Conservation (phyloP, 2,113 vertebrate genomes). For the Nothocercus nigrocapillus region DNA sequence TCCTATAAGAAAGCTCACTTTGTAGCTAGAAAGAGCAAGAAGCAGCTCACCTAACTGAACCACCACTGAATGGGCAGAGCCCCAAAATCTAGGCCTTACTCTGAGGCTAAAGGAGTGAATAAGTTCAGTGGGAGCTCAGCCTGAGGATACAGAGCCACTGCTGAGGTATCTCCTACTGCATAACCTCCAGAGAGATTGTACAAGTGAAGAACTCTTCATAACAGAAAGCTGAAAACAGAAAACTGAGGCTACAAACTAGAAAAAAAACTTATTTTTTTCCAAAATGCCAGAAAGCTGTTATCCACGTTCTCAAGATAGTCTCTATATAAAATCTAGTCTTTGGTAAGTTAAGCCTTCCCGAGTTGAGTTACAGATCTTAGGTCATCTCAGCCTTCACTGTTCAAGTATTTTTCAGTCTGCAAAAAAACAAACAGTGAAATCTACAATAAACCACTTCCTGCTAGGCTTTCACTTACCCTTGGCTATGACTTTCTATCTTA, state of each 20-base stretch:
- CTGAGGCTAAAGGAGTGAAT: neutral
- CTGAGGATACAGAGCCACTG: neutral
- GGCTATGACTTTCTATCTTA: neutral
- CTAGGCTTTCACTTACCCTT: neutral
- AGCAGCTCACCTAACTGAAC: neutral
- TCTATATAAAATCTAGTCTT: neutral
- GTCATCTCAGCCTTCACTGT: neutral
- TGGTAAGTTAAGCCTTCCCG: neutral
- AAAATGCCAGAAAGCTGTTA: neutral
- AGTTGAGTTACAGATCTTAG: neutral
- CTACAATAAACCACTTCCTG: neutral
- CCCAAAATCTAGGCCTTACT: neutral
- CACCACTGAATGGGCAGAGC: neutral
- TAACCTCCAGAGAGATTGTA: neutral
- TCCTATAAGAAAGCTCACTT: neutral
- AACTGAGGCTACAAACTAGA: neutral
- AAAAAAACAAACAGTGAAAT: neutral
- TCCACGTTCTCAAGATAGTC: neutral
- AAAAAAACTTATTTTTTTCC: neutral
- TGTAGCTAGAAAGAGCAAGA: neutral
- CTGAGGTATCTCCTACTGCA: neutral
- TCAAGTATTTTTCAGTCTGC: neutral
- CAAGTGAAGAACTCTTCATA: neutral
- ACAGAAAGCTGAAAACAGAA: conserved; percentile 1
- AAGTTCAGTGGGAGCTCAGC: neutral